Base-by-base conservation (phyloP, 1,140 invertebrate genomes). In the Vanessa tameamea region DNA sequence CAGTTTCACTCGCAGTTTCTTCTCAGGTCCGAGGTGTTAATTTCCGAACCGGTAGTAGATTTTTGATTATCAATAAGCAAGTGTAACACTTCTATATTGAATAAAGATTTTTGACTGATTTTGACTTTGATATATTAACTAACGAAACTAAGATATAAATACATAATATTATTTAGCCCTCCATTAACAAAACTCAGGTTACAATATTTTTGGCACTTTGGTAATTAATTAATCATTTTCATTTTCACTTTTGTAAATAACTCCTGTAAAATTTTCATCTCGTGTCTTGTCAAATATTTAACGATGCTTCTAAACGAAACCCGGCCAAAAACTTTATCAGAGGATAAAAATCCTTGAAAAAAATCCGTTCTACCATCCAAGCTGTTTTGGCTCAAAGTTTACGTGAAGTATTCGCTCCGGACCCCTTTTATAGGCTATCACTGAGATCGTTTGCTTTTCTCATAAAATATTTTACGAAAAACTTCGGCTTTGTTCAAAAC, bases 371-470 rank as follows among this genome's bases (percentile, higher is more conserved):
- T 23, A 57, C 23, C 53, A 23, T n/a, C n/a, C 11, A 57, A 57
- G 53, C 53, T 57, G 53, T 23, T 57, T 57, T 13, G 51, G 16
- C 65, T 67, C 64, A 14, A 15, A 66, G 47, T 66, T 67, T 53
- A 51, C 65, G 65, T 26, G 50, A 67, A 47, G 50, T 53, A 43
- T 55, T 67, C 47, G 23, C 20, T 43, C 51, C 51, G 65, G 50
- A 53, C 65, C 65, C 47, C 50, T 13, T 67, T 67, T 67, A 67
- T 67, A 51, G 64, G 23, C n/a, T 31, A 67, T 67, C 65, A 31
- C 37, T n/a, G 50, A n/a, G 65, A 43, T 55, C 65, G 31, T 67
- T 67, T 43, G 37, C 16, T 67, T 53, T 16, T 43, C 53, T 57
- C 53, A 57, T 57, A 57, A 57, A 57, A 57, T 57, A 57, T 57